These are phyloP conservation scores for Benitochromis conjunctus DNA, from an alignment of 2,113 vertebrate genomes.

Conservation along the genomic window DNA sequence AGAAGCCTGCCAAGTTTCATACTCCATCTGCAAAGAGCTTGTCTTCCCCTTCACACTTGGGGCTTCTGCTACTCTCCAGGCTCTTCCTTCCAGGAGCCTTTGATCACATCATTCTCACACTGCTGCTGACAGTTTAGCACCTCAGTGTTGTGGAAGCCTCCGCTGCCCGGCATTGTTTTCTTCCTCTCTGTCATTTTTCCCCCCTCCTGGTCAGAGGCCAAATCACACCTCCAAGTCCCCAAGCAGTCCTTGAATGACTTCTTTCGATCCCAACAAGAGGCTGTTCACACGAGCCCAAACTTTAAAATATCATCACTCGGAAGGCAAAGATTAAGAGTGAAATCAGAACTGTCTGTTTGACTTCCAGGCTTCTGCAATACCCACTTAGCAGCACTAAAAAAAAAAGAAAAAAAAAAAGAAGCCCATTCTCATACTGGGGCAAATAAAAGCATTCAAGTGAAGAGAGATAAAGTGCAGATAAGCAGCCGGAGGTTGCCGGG, in stretches of 20 bases:
- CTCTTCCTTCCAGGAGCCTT: constrained; percentile 53
- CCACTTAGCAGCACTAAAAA: neutral
- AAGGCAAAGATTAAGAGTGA: constrained; percentile 17
- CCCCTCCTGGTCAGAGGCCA: neutral
- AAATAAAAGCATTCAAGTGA: neutral
- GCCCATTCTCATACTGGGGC: neutral
- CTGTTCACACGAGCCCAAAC: neutral
- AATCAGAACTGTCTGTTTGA: constrained; percentile 44
- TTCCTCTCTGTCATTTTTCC: neutral
- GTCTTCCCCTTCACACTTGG: constrained; percentile 9
- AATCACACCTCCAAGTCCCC: constrained; percentile 37
- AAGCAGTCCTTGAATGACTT: constrained; percentile 1
- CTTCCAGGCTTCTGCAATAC: constrained; percentile 24
- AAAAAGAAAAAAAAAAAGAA: neutral
- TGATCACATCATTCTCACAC: constrained; percentile 65
- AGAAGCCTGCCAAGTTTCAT: neutral
- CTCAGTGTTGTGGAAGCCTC: constrained; percentile 49
- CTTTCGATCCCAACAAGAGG: neutral
- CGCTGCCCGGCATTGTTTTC: constrained; percentile 44
- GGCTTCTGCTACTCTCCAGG: constrained; percentile 34
- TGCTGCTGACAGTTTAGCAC: constrained; percentile 67
- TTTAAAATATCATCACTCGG: neutral
- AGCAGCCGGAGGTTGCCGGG: constrained; percentile 47
- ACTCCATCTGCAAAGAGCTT: neutral
- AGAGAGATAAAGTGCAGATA: constrained; percentile 54